Conservation (phyloP, 2,888 invertebrate species). For the Nomada ruficornis region DNA sequence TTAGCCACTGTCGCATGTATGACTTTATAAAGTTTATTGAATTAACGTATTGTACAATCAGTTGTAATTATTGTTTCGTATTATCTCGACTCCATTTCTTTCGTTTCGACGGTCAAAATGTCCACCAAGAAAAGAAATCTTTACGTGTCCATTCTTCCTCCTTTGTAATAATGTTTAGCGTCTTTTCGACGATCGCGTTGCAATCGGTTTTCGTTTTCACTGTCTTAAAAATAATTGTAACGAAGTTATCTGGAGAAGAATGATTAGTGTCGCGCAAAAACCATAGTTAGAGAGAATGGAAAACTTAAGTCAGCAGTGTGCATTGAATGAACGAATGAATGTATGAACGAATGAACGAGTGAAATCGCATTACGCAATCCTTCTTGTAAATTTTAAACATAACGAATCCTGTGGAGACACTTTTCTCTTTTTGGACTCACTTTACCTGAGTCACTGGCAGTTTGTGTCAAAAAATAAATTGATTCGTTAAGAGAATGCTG, state of each 20-base stretch:
- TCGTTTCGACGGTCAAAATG: background rate
- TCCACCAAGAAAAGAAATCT: background rate
- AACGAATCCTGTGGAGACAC: constrained; percentile 53
- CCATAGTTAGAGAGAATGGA: constrained; percentile 37
- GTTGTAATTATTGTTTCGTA: constrained; percentile 8
- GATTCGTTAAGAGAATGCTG: constrained; percentile 60
- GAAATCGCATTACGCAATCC: constrained; percentile 52
- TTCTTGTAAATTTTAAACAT: constrained; percentile 65
- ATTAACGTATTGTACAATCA: background rate
- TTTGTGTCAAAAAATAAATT: constrained; percentile 68
- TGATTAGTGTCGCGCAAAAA: constrained; percentile 46
- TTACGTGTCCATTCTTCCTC: constrained; percentile 2
- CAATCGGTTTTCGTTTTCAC: constrained; percentile 38
- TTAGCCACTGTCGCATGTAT: background rate
- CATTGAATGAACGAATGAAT: constrained; percentile 18
- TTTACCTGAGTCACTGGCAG: constrained; percentile 57
- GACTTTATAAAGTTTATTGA: background rate
- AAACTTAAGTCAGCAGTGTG: constrained; percentile 36
- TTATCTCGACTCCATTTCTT: constrained; percentile 4
- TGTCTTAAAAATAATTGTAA: constrained; percentile 37
- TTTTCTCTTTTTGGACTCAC: constrained; percentile 58
- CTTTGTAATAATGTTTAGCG: constrained; percentile 14
- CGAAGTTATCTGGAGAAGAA: constrained; percentile 33
- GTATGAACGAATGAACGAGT: constrained; percentile 34
- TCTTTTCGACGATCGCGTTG: constrained; percentile 14